Conservation (phyloP, 2,888 invertebrate species). For the Calliopum simillimum region DNA sequence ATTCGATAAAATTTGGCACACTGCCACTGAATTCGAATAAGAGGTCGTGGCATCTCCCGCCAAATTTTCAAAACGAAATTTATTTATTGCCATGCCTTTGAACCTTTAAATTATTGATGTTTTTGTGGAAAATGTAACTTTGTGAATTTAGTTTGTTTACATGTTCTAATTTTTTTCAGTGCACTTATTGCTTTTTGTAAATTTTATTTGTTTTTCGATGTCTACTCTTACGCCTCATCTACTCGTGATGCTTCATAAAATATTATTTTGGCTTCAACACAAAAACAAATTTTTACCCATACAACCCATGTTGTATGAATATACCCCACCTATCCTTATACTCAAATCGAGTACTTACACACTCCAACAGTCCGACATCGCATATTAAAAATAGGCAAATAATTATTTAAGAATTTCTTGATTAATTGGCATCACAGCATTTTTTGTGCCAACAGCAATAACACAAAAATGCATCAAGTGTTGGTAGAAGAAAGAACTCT, state of each 20-base stretch:
- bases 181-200: slow-evolving; percentile 35
- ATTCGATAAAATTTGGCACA: too few relatives aligned
- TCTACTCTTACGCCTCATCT: slow-evolving; percentile 41
- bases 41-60: too few relatives aligned
- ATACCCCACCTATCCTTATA: too few relatives aligned
- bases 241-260: slow-evolving; percentile 41
- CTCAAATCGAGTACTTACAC: slow-evolving; percentile 25
- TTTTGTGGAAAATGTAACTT: too few relatives aligned
- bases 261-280: slow-evolving; percentile 32
- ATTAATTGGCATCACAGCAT: slow-evolving; percentile 61
- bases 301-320: too few relatives aligned
- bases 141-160: neutral
- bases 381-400: slow-evolving; percentile 62
- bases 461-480: slow-evolving; percentile 28
- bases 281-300: neutral
- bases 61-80: too few relatives aligned
- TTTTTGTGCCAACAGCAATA: slow-evolving; percentile 50
- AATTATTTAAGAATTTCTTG: slow-evolving; percentile 66
- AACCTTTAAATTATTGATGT: too few relatives aligned
- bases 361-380: slow-evolving; percentile 25
- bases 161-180: slow-evolving; percentile 14
- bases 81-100: too few relatives aligned
- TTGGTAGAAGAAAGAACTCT: slow-evolving; percentile 18
- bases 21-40: too few relatives aligned
- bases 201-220: slow-evolving; percentile 36